Evolutionary conservation across 2,797 vertebrate genomes (phyloP).

Genomic region (Cirrhinus molitorella): DNA sequence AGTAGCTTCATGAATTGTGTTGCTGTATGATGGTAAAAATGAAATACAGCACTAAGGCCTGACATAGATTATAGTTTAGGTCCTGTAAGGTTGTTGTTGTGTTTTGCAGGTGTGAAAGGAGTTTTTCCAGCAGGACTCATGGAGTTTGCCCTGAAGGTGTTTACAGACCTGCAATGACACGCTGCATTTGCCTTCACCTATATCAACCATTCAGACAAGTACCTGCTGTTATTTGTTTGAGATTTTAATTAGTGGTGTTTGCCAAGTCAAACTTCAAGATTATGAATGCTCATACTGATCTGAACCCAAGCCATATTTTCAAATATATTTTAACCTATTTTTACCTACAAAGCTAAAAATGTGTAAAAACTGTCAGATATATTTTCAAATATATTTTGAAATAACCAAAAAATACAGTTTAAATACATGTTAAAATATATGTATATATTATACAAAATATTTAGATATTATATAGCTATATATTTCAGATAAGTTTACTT

Average conservation of each 20-base stretch:
- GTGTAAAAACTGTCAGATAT: too few relatives aligned
- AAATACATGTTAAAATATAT: too few relatives aligned
- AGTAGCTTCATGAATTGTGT: not conserved
- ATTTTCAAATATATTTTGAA: too few relatives aligned
- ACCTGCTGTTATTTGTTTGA: not conserved
- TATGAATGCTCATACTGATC: not conserved
- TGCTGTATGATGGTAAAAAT: not conserved
- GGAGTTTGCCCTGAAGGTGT: not conserved
- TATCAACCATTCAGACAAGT: not conserved
- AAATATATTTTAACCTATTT: too few relatives aligned
- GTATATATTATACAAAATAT: too few relatives aligned
- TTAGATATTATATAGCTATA: too few relatives aligned
- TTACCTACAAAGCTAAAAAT: too few relatives aligned
- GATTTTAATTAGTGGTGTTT: conserved; percentile 1
- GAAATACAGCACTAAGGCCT: not conserved
- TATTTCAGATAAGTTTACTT: too few relatives aligned
- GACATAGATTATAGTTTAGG: not conserved
- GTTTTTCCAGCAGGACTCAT: not conserved
- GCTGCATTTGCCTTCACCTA: not conserved
- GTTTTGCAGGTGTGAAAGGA: not conserved
- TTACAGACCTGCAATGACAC: not conserved
- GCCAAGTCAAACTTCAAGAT: not conserved
- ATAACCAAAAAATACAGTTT: too few relatives aligned
- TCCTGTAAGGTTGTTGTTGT: not conserved
- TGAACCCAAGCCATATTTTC: not conserved